A percentile compares a stretch with the other conserved stretches of the same genome.
phyloP scores from a whole-genome alignment of 2,797 vertebrate genomes.

The Linurgus olivaceus region DNA sequence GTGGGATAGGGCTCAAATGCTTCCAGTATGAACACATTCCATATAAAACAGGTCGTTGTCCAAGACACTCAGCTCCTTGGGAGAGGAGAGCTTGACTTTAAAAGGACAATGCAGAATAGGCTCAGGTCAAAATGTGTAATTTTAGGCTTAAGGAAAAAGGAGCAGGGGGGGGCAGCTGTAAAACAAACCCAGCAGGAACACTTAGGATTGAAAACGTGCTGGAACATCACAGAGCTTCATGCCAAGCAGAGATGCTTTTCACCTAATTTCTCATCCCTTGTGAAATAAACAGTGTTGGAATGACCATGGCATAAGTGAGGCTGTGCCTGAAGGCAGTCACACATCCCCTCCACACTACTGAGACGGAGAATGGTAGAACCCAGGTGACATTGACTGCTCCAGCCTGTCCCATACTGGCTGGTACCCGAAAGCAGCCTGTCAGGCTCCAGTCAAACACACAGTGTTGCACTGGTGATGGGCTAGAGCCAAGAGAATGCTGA shows the following conservation, averaged over 20 bases:
- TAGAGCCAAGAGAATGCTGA: neutral
- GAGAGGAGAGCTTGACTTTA: neutral
- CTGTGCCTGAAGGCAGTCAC: neutral
- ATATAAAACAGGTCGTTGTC: neutral
- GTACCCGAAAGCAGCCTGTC: neutral
- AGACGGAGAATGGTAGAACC: neutral
- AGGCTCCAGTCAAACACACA: fast-evolving
- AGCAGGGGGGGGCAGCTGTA: neutral
- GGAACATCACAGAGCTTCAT: neutral
- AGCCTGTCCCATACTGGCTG: neutral
- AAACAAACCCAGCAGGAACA: neutral
- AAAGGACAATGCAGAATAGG: neutral
- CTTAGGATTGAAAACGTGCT: neutral
- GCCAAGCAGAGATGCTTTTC: neutral
- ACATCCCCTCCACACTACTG: neutral
- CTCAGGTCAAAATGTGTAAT: neutral
- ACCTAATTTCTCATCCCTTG: neutral
- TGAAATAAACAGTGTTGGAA: neutral
- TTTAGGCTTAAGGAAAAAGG: neutral
- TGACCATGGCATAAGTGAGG: fast-evolving
- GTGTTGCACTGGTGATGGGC: neutral
- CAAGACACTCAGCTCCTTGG: neutral
- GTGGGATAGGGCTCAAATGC: neutral
- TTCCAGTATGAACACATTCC: neutral
- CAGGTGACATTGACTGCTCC: neutral